phyloP scores from a whole-genome alignment of 2,888 invertebrate species.

The Drosophila nr. fundita region DNA sequence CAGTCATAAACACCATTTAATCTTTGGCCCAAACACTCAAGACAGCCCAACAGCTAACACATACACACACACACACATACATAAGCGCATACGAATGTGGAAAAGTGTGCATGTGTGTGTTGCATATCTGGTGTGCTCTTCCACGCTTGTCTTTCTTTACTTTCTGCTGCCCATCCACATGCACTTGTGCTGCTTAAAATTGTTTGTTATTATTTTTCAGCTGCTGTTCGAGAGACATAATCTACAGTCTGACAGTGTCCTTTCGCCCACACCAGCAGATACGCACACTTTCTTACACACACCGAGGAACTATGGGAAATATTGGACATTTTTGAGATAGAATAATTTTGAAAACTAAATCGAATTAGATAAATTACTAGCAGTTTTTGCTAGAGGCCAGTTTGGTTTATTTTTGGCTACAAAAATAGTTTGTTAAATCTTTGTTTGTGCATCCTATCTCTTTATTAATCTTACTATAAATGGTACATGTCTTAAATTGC shows the following conservation, averaged over 20 bases:
- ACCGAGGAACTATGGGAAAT: slow-evolving; percentile 3
- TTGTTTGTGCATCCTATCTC: neutral
- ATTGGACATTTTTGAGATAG: neutral
- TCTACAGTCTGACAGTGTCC: slow-evolving; percentile 30
- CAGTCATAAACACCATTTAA: slow-evolving; percentile 80
- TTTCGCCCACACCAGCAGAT: slow-evolving; percentile 1
- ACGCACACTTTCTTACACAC: neutral
- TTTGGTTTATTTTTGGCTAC: neutral
- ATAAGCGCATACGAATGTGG: slow-evolving; percentile 10
- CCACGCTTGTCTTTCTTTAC: slow-evolving; percentile 36
- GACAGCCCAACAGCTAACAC: slow-evolving; percentile 31
- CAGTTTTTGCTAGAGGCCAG: neutral
- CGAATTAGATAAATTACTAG: neutral
- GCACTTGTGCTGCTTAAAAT: slow-evolving; percentile 49
- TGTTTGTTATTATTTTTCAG: slow-evolving; percentile 62
- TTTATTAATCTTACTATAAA: neutral
- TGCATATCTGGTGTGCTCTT: slow-evolving; percentile 35
- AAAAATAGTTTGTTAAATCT: neutral
- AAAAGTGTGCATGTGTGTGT: slow-evolving; percentile 13
- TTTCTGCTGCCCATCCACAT: slow-evolving; percentile 35
- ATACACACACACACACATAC: slow-evolving; percentile 21
- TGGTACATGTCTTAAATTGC: neutral
- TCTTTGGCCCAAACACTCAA: slow-evolving; percentile 78
- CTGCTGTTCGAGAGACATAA: slow-evolving; percentile 48
- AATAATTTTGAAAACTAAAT: slow-evolving; percentile 1